Base-by-base conservation (phyloP, 2,888 invertebrate species). In the Crepidodera aurea region DNA sequence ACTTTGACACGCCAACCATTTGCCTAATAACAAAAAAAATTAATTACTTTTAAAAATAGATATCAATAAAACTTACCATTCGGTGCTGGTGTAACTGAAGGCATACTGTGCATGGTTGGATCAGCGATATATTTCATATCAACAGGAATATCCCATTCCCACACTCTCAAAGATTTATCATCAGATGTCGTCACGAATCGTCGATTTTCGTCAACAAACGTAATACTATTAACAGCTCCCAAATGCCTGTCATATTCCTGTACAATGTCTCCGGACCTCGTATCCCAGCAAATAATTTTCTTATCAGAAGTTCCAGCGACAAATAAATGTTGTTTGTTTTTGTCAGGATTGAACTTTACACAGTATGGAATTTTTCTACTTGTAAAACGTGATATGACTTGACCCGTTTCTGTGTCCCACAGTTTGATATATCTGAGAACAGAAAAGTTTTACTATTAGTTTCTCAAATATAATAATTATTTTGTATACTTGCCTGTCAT, bases 121-220 rank as follows among this genome's bases (percentile, higher is more conserved):
- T 99, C 99, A 0, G 99, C 99, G 69, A 99, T 98, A 81, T 99
- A 97, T 80, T 99, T 99, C 92, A 99, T 99, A 81, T 99, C 99
- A 1, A 99, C 99, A 0, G 95, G 95, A 75, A 95, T 95, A 78
- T 95, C 94, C 98, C 99, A 99, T 84, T 99, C 99, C 99, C 99
- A 99, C 48, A 99, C 97, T 53, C 99, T 84, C 71, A 99, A 85
- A 78, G 96, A 97, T 83, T 99, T 99, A 81, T 99, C 99, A 79
- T 99, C 99, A 0, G 98, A 98, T 0, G 99, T 98, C 12, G 98
- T 96, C 2, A 98, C 98, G 82, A 99, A 99, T 72, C 99, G 83
- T 19, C 98, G 84, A 83, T 98, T 98, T 76, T 98, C 96, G 80
- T 99, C 99, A 1, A 99, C 98, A 82, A 99, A 99, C 0, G 99